Conservation (phyloP, 2,888 invertebrate species). For the Spisula solida region DNA sequence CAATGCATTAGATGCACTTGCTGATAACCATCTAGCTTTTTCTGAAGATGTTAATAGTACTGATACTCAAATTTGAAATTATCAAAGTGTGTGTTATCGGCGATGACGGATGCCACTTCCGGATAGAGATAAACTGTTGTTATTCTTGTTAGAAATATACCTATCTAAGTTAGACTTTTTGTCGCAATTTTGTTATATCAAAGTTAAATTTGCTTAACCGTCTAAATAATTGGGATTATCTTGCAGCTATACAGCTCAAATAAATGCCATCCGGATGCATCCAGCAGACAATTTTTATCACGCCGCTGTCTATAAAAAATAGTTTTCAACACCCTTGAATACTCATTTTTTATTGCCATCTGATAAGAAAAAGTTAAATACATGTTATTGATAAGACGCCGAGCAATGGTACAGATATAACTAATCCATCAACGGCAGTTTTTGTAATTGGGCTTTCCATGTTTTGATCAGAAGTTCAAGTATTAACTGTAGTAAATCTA, state of each 20-base stretch:
- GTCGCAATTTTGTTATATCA: not conserved
- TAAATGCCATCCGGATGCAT: not conserved
- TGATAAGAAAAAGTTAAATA: not conserved
- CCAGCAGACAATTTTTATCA: not conserved
- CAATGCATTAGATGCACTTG: not conserved
- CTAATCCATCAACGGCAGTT: no score
- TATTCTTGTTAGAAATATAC: not conserved
- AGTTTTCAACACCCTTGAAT: not conserved
- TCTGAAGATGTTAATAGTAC: not conserved
- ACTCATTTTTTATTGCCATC: not conserved
- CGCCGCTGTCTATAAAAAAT: not conserved
- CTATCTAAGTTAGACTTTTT: not conserved
- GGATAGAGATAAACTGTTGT: not conserved
- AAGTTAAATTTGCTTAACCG: not conserved
- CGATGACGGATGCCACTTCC: not conserved
- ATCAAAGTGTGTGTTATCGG: constrained; percentile 7
- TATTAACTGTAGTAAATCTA: no score
- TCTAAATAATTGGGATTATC: not conserved
- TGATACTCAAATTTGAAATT: not conserved
- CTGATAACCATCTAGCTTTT: not conserved
- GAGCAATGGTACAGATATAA: no score
- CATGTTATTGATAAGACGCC: not conserved
- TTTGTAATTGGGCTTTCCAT: no score
- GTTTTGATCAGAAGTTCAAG: no score
- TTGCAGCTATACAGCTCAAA: not conserved